A percentile compares a stretch with the other conserved stretches of the same genome.
phyloP scores from a whole-genome alignment of 2,888 invertebrate species.

The Hirtodrosophila cameraria region DNA sequence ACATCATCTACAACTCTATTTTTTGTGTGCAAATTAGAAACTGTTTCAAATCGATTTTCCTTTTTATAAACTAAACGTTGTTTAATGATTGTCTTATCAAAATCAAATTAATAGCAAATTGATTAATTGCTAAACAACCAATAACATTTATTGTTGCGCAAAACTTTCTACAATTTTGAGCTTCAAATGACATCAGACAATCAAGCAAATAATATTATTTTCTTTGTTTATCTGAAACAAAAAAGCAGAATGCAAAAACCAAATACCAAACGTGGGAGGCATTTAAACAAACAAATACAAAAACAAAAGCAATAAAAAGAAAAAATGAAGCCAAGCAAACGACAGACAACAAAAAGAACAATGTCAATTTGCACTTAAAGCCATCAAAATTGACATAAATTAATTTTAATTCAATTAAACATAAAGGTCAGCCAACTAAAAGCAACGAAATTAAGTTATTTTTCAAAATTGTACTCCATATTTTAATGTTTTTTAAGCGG shows the following conservation, averaged over 20 bases:
- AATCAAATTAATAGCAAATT: slow-evolving; percentile 7
- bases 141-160: slow-evolving; percentile 17
- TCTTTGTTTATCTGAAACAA: slow-evolving; percentile 10
- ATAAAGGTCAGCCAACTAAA: slow-evolving; percentile 20
- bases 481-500: neutral
- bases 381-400: slow-evolving; percentile 53
- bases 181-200: slow-evolving; percentile 63
- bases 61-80: too few relatives aligned
- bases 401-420: slow-evolving; percentile 71
- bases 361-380: slow-evolving; percentile 69
- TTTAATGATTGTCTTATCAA: too few relatives aligned
- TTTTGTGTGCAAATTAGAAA: too few relatives aligned
- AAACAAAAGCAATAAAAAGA: slow-evolving; percentile 8
- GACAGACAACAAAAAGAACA: slow-evolving; percentile 20
- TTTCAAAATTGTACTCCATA: neutral
- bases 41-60: too few relatives aligned
- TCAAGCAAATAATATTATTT: slow-evolving; percentile 49
- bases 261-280: slow-evolving; percentile 57
- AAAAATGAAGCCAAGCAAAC: slow-evolving; percentile 52
- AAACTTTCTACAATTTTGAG: slow-evolving; percentile 34
- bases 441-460: neutral
- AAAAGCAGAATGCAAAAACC: slow-evolving; percentile 25
- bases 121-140: slow-evolving; percentile 10
- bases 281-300: slow-evolving; percentile 36
- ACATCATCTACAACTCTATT: too few relatives aligned